Percentiles rank a stretch among this genome's conserved stretches.
Conservation (phyloP, 2,888 invertebrate species). For the Crocallis elinguaria region DNA sequence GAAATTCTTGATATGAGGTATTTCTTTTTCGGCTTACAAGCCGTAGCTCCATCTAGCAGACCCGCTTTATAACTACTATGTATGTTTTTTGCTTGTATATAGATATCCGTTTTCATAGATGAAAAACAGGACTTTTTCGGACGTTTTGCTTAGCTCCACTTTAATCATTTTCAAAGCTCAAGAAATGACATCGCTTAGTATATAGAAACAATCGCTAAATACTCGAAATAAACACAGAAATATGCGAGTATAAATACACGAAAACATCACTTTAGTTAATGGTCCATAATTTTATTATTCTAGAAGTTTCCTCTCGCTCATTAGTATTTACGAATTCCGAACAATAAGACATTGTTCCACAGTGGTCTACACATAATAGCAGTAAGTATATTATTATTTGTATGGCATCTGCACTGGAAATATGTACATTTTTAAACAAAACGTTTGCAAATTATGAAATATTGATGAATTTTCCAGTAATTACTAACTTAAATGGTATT, state of each 20-base stretch:
- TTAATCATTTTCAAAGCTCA: no score
- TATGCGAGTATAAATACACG: slow-evolving; percentile 6
- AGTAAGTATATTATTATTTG: not conserved
- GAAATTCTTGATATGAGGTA: no score
- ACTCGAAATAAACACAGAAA: not conserved
- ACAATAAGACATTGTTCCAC: slow-evolving; percentile 5
- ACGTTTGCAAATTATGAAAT: not conserved
- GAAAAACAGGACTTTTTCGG: no score
- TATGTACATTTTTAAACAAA: not conserved
- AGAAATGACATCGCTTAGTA: no score
- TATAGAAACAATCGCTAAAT: no score
- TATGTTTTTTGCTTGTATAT: no score
- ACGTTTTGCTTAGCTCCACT: no score
- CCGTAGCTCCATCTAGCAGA: no score
- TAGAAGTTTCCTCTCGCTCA: slow-evolving; percentile 7
- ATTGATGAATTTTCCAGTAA: not conserved
- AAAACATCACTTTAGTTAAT: not conserved
- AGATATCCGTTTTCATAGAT: no score
- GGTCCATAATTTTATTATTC: slow-evolving; percentile 7
- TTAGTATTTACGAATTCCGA: slow-evolving; percentile 17
- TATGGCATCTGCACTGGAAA: not conserved
- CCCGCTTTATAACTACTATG: no score
- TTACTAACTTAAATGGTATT: no score
- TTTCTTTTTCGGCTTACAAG: no score
- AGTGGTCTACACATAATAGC: slow-evolving; percentile 1